Percentiles rank a stretch among this genome's conserved stretches.
Conservation (phyloP, 1,140 invertebrate species). For the Anoplophora glabripennis region DNA sequence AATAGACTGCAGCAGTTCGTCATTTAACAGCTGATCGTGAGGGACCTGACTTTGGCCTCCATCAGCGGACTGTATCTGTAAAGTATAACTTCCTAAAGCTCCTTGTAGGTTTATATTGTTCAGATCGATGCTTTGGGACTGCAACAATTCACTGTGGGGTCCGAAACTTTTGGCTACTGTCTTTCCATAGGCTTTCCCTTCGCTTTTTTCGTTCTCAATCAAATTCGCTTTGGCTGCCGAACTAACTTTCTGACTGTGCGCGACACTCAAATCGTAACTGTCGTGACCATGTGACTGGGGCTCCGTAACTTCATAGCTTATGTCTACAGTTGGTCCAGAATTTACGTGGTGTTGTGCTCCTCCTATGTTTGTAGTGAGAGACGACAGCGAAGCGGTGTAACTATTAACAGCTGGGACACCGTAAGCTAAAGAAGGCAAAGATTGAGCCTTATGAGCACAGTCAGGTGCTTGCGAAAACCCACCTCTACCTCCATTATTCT, state of each 20-base stretch:
- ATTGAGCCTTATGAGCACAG: constrained; percentile 38
- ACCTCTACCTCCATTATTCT: constrained; percentile 10
- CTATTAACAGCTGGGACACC: constrained; percentile 42
- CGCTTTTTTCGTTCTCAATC: constrained; percentile 28
- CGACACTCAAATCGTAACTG: constrained; percentile 27
- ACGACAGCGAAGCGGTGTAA: constrained; percentile 38
- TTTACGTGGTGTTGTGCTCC: constrained; percentile 6
- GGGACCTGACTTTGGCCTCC: constrained; percentile 54
- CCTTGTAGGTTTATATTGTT: constrained; percentile 63
- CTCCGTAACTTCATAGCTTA: constrained; percentile 6
- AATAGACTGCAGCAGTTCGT: constrained; percentile 75
- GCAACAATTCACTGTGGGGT: constrained; percentile 41
- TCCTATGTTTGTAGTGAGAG: constrained; percentile 41
- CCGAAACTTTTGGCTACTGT: constrained; percentile 42
- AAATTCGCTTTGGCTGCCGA: constrained; percentile 31
- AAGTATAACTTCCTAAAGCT: constrained; percentile 62
- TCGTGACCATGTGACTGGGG: constrained; percentile 19
- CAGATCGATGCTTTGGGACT: constrained; percentile 45
- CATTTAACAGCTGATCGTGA: constrained; percentile 72
- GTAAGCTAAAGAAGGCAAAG: constrained; percentile 41
- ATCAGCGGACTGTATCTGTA: constrained; percentile 70
- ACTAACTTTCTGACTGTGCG: constrained; percentile 30
- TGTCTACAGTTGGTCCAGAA: constrained; percentile 16
- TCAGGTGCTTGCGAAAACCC: constrained; percentile 24
- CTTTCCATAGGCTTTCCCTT: constrained; percentile 42